phyloP scores from a whole-genome alignment of 2,888 invertebrate species.

The Acleris holmiana region DNA sequence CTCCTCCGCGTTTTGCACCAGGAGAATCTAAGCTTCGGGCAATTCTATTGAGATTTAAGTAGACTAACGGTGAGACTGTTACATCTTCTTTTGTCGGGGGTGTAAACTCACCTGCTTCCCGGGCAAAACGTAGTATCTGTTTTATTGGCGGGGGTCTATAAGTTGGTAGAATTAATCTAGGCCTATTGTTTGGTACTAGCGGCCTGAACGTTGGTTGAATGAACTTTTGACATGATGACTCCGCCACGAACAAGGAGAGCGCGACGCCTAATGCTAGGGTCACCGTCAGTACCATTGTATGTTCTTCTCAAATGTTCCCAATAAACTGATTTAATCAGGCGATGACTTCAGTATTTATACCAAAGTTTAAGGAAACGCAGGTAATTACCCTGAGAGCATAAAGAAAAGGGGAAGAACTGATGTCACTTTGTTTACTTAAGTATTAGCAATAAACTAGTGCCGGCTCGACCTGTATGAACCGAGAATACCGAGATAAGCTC shows the following conservation, averaged over 20 bases:
- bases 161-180: constrained; percentile 45
- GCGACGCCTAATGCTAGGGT: constrained; percentile 40
- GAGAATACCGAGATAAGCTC: constrained; percentile 5
- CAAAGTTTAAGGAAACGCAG: constrained; percentile 38
- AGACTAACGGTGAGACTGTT: constrained; percentile 39
- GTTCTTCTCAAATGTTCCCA: constrained; percentile 16
- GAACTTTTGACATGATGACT: constrained; percentile 45
- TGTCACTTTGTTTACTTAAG: constrained; percentile 13
- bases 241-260: constrained; percentile 43
- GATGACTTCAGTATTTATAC: constrained; percentile 38
- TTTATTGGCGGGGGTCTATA: constrained; percentile 44
- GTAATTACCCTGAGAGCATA: constrained; percentile 39
- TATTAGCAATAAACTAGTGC: neutral
- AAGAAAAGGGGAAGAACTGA: constrained; percentile 31
- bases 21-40: constrained; percentile 53
- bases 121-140: constrained; percentile 38
- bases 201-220: constrained; percentile 49
- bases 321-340: constrained; percentile 6
- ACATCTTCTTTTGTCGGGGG: constrained; percentile 47
- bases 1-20: constrained; percentile 50
- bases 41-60: constrained; percentile 44
- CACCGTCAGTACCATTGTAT: constrained; percentile 42
- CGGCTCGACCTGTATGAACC: constrained; percentile 4
- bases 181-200: constrained; percentile 20
- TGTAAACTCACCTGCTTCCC: constrained; percentile 47